Evolutionary conservation across 2,797 vertebrate genomes (phyloP), one percentile per base, ranked within the genome.

Genomic region (Acanthopagrus latus): DNA sequence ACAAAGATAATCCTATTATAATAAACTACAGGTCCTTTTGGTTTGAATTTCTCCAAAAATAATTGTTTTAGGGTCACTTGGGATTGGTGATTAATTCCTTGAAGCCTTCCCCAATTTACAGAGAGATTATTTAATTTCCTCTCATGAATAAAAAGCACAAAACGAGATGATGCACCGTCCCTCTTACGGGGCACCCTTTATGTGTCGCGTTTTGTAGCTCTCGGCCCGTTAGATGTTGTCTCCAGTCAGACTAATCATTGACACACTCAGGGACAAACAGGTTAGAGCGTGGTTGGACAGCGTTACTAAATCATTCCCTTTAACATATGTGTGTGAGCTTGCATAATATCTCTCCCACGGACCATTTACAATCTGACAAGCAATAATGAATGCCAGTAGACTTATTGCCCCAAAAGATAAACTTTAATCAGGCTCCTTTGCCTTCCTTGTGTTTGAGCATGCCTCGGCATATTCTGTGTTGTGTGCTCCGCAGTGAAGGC

Each of bases 291-390:
- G 78, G 81, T 66, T 60, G 83, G 82, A 57, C 66, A 64, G 83
- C 84, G 74, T 83, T 70, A 93, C 91, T 88, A 88, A 93, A 92
- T 92, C 89, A 93, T 82, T 90, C 71, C 85, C 86, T 90, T 91
- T 87, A 93, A 93, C 90, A 93, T 88, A 90, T 86, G 91, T 92
- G 88, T 94, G 90, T 93, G 94, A 94, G 93, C 91, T 81, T 90
- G 93, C 94, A 94, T 94, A 94, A 94, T 90, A 87, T 94, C 89
- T 33, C 82, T 93, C 91, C 74, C 75, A 65, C 73, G 93, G 93
- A 88, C 90, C 93, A 92, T 96, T 95, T 95, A 94, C 93, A 94
- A 95, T 94, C 95, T 96, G 95, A 95, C 95, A 96, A 94, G 93
- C 90, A 86, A 87, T 95, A 96, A 96, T 95, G 94, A 95, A 95